Base-by-base conservation (phyloP, 2,888 invertebrate genomes). In the Lithodes maja region DNA sequence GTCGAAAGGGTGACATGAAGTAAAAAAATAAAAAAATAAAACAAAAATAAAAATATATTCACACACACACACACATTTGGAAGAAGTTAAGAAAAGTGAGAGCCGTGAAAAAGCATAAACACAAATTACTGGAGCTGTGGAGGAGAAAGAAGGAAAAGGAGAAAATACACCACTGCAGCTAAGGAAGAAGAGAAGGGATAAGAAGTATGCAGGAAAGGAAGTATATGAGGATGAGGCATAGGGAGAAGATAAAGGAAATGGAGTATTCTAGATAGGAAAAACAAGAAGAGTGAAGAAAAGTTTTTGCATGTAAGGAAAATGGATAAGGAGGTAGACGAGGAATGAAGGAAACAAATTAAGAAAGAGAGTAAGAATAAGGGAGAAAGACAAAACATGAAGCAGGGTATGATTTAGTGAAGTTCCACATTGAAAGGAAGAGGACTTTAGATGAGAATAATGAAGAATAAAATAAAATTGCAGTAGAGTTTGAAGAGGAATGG, bases 61-160 rank as follows among this genome's bases (percentile, higher is more conserved):
- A 33, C 33, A 33, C 33, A 33, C 33, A 33, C 33, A 33, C 33
- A 33, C 33, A 33, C 33, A 33, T 33, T 33, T 33, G 33, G 33
- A 33, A 33, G 33, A 33, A 33, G 33, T 33, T 33, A 33, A 33
- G 33, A 33, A 33, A 33, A 33, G 33, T 33, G 33, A 33, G 33
- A 33, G 33, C 33, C 33, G 33, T 33, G 33, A 33, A 33, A 33
- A 33, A 33, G 33, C 33, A 33, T 33, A 33, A 33, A 33, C 33
- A 33, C 33, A 33, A 33, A 33, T 33, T 33, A 33, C 33, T 17
- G 17, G 53, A 83, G 0, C 2, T 53, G 54, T 9, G 53, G 7
- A 53, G 15, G 52, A 82, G 50, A 61, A 82, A 82, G 2, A 82
- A 50, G 52, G 17, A 53, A 54, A 79, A 7, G 54, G 54, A n/a